Base-by-base conservation (phyloP, 2,888 invertebrate species). In the Caenorhabditis japonica region DNA sequence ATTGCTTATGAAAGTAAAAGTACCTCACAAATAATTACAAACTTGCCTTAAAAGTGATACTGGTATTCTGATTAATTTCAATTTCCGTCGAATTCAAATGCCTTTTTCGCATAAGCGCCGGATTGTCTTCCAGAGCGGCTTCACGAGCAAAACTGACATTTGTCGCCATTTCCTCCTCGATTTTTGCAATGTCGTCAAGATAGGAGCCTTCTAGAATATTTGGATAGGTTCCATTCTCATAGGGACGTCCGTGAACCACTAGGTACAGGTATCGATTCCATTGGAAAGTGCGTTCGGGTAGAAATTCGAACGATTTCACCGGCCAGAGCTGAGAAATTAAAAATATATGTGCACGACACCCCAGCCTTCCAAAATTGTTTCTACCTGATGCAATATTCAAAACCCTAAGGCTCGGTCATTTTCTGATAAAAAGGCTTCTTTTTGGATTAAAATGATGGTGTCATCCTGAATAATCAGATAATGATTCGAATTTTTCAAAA, bases 41-140 rank as follows among this genome's bases (percentile, higher is more conserved):
- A 89, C n/a, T 90, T 90, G 87, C 91, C 91, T 36, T 88, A 86
- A 2, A 93, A 92, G 0, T 93, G 27, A 78, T 62, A 3, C 75
- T 79, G 3, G 52, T 62, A 30, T 75, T 76, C 46, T 52, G 43
- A 15, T 51, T 49, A 12, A 46, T 27, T 47, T 47, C 66, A 23
- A 74, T 47, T 36, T 61, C 49, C 19, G 56, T 62, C 30, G 44
- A 58, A 71, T 79, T 58, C 58, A 64, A 56, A 51, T 66, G 60
- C n/a, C 73, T 36, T 25, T 73, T 66, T n/a, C 66, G 47, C 66
- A 73, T 66, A 44, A 73, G 13, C 12, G 64, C 64, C 21, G 72
- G 59, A 38, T 64, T 72, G 23, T 64, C 64, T 15, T 46, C 59
- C n/a, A 73, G 25, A 5, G 73, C 73, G 13, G 25, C 73, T 33